These are phyloP conservation scores for Sipha maydis DNA, from an alignment of 2,888 invertebrate species.

Conservation along the genomic window DNA sequence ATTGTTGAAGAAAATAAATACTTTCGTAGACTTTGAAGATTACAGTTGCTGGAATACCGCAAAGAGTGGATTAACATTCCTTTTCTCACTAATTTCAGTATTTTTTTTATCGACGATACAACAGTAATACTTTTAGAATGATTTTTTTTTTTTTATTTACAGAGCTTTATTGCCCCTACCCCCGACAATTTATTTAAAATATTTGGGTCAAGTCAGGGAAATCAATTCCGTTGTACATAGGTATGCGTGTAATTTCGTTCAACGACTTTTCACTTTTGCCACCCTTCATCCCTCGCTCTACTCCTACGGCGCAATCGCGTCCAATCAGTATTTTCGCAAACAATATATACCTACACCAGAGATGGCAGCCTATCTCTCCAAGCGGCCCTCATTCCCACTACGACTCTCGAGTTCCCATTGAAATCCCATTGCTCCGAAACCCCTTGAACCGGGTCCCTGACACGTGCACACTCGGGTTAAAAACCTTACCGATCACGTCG, in stretches of 20 bases:
- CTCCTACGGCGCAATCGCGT: not conserved
- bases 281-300: too few species aligned
- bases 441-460: conserved; percentile 25
- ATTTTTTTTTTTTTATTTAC: not conserved
- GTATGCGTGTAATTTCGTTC: conserved; percentile 16
- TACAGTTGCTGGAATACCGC: not conserved
- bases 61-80: conserved; percentile 12
- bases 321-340: conserved; percentile 6
- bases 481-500: conserved; percentile 78
- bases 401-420: not conserved
- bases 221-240: not conserved
- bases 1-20: not conserved
- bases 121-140: not conserved
- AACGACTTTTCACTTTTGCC: conserved; percentile 15
- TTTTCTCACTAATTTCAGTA: not conserved
- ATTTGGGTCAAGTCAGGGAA: conserved; percentile 20
- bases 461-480: conserved; percentile 44
- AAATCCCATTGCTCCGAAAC: not conserved
- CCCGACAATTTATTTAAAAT: conserved; percentile 5
- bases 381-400: not conserved
- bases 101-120: not conserved
- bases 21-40: not conserved
- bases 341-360: not conserved
- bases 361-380: not conserved
- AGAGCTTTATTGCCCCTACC: not conserved